A percentile compares a stretch with the other conserved stretches of the same genome.
phyloP scores from a whole-genome alignment of 2,888 invertebrate species.

The Orthosia gothica region DNA sequence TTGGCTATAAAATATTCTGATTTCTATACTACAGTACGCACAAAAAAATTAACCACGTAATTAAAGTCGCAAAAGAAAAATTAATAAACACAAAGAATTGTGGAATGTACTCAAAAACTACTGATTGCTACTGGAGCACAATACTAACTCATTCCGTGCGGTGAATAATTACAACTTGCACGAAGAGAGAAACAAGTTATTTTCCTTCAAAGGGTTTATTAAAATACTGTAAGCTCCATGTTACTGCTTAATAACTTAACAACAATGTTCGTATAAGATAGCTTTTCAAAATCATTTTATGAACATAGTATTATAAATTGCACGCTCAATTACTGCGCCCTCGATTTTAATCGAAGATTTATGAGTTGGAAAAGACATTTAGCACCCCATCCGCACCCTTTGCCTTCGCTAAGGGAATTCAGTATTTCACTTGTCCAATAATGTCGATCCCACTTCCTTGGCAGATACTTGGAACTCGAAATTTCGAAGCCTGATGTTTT shows the following conservation, averaged over 20 bases:
- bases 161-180: constrained; percentile 55
- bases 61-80: constrained; percentile 26
- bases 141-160: constrained; percentile 48
- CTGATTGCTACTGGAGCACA: constrained; percentile 43
- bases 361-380: constrained; percentile 77
- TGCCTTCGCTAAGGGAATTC: constrained; percentile 70
- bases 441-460: constrained; percentile 49
- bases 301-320: constrained; percentile 67
- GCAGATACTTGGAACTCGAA: constrained; percentile 33
- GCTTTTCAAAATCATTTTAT: constrained; percentile 44
- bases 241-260: constrained; percentile 10
- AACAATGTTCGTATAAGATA: constrained; percentile 17
- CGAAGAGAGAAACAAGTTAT: constrained; percentile 31
- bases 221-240: constrained; percentile 16
- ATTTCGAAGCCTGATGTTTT: constrained; percentile 26
- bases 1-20: not conserved
- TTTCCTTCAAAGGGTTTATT: constrained; percentile 37
- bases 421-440: constrained; percentile 73
- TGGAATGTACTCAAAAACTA: constrained; percentile 41
- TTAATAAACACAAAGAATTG: constrained; percentile 31
- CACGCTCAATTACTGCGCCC: constrained; percentile 71
- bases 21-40: not conserved
- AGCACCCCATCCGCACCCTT: constrained; percentile 78
- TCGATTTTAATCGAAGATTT: constrained; percentile 77
- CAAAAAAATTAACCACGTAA: constrained; percentile 9